phyloP scores from a whole-genome alignment of 2,797 vertebrate species.

The Orestias chungarensis region DNA sequence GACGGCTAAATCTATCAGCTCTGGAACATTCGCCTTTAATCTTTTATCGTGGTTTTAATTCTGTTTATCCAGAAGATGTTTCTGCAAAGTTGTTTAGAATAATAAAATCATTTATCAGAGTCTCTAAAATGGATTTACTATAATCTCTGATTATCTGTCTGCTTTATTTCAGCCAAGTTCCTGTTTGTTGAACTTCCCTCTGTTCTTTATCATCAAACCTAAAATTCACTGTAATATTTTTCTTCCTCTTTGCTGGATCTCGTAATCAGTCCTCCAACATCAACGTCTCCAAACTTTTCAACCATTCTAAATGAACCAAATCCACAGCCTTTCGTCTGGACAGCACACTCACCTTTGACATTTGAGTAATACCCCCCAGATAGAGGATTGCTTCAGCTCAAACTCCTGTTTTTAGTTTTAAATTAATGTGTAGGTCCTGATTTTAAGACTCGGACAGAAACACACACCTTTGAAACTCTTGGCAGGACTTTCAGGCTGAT shows the following conservation, averaged over 20 bases:
- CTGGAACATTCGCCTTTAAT: too few species aligned
- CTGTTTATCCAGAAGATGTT: not conserved
- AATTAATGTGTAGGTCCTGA: not conserved
- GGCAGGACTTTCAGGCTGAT: not conserved
- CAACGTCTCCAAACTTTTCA: not conserved
- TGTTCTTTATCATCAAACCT: not conserved
- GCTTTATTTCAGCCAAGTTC: slow-evolving; percentile 15
- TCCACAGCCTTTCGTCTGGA: not conserved
- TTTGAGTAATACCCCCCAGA: not conserved
- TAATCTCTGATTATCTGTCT: slow-evolving; percentile 13
- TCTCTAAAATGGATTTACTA: not conserved
- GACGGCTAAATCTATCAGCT: not conserved
- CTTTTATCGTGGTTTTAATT: not conserved
- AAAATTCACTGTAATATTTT: not conserved
- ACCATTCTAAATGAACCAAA: not conserved
- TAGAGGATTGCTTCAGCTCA: not conserved
- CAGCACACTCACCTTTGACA: not conserved
- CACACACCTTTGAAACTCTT: not conserved
- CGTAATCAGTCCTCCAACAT: not conserved
- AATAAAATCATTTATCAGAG: not conserved
- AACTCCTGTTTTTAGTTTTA: not conserved
- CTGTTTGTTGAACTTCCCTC: slow-evolving; percentile 35
- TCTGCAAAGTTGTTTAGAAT: not conserved
- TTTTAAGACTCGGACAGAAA: not conserved
- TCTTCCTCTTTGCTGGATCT: not conserved